Evolutionary conservation across 2,888 invertebrate genomes (phyloP), one percentile per base, ranked within the genome.

Genomic region (Zaprionus bogoriensis): DNA sequence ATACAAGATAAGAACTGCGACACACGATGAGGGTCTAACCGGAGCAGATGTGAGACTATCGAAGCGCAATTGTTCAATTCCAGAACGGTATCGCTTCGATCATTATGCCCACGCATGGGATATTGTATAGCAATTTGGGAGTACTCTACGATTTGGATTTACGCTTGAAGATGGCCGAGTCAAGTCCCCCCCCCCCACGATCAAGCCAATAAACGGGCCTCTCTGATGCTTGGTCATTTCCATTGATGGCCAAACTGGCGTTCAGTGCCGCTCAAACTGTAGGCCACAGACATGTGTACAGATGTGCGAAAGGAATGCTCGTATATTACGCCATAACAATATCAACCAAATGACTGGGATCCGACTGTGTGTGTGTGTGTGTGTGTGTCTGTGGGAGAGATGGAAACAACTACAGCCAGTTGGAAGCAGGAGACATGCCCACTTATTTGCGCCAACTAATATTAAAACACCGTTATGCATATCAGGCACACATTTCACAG

Each of bases 391-490:
- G 32, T n/a, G 19, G 10, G 22, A 39, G 38, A 3, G 14, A 23
- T 28, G 12, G 20, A n/a, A 41, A 27, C 42, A 20, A 32, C 12
- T 14, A 32, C 9, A 41, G 38, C 14, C 22, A 17, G 25, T 44
- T 36, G 44, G 17, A 59, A 50, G 42, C 60, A 38, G 61, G 62
- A 65, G 69, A 84, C 74, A 68, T 73, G 84, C 77, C 77, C 87
- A 77, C 81, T 63, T 68, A 77, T 84, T 77, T 70, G 78, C 66
- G 74, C 64, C 87, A 81, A 66, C 87, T 77, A 74, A 87, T 87
- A 80, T 87, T 84, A 87, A 80, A 87, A 77, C 86, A 74, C 87
- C 80, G 80, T 81, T 81, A 87, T 81, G 87, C 79, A 81, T 81
- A 87, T 87, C 87, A 84, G 77, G 47, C 54, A 47, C 65, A 78